Percentiles rank a stretch among this genome's conserved stretches.
These are phyloP conservation scores for Kryptolebias marmoratus DNA, from an alignment of 2,113 vertebrate species.

Conservation along the genomic window DNA sequence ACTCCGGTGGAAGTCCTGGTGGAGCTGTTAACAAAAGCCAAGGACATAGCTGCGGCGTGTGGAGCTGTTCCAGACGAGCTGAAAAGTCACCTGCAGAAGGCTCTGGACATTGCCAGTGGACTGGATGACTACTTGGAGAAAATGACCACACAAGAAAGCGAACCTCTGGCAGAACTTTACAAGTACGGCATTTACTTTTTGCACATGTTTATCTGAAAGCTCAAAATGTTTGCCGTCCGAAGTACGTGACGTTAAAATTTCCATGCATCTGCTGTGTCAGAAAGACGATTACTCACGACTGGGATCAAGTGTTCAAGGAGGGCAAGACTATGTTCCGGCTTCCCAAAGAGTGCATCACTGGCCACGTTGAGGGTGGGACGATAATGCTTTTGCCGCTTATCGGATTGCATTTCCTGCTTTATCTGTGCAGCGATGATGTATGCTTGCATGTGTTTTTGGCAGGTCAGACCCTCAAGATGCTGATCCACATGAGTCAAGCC, in stretches of 20 bases:
- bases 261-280: conserved; percentile 40
- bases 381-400: not conserved
- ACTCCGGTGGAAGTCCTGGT: conserved; percentile 75
- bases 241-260: not conserved
- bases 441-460: conserved; percentile 7
- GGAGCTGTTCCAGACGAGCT: conserved; percentile 72
- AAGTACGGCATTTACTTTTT: conserved; percentile 40
- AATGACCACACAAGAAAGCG: conserved; percentile 73
- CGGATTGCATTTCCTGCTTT: not conserved
- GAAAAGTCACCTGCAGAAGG: conserved; percentile 73
- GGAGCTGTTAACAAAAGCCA: conserved; percentile 81
- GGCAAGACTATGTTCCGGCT: conserved; percentile 72
- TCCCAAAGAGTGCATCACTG: conserved; percentile 79
- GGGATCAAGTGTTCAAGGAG: conserved; percentile 71
- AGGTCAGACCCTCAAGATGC: conserved; percentile 79
- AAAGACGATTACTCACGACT: conserved; percentile 74
- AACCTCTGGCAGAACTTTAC: conserved; percentile 71
- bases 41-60: conserved; percentile 66
- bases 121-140: conserved; percentile 77
- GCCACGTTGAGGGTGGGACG: conserved; percentile 74
- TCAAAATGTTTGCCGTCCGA: not conserved
- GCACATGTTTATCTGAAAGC: not conserved
- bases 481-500: conserved; percentile 72
- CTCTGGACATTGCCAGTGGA: conserved; percentile 78
- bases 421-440: not conserved